These are phyloP conservation scores for Drosophila busckii DNA, from an alignment of 1,140 invertebrate species.

Conservation along the genomic window DNA sequence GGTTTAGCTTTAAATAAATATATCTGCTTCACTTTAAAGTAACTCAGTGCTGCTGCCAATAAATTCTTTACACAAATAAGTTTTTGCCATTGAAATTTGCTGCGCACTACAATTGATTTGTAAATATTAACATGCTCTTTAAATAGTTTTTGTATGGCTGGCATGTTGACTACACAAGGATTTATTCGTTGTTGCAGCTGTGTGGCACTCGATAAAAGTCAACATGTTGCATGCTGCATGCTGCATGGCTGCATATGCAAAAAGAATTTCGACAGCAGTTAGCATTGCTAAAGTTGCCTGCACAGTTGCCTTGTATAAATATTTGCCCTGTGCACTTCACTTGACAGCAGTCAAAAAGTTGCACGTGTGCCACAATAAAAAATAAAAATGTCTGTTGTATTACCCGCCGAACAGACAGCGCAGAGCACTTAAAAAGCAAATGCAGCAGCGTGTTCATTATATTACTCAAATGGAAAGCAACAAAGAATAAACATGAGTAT, in stretches of 20 bases:
- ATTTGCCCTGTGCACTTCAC: too few relatives aligned
- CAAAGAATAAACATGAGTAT: constrained; percentile 31
- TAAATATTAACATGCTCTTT: too few relatives aligned
- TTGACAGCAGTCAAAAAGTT: too few relatives aligned
- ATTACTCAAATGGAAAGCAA: constrained; percentile 39
- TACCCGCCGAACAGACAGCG: constrained; percentile 33
- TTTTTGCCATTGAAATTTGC: too few relatives aligned
- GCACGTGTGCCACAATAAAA: too few relatives aligned
- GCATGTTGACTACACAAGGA: constrained; percentile 6
- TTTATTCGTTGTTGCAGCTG: constrained; percentile 16
- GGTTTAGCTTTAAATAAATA: too few relatives aligned
- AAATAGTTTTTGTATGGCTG: background rate
- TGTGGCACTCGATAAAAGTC: constrained; percentile 45
- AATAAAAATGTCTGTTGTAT: too few relatives aligned
- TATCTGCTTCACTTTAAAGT: too few relatives aligned
- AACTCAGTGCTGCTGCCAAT: too few relatives aligned
- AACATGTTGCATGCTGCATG: constrained; percentile 22
- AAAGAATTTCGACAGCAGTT: constrained; percentile 17
- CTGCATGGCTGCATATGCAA: constrained; percentile 22
- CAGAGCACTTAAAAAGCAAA: constrained; percentile 12
- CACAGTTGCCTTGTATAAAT: too few relatives aligned
- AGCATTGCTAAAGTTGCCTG: constrained; percentile 29
- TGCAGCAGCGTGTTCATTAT: constrained; percentile 46
- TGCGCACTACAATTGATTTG: too few relatives aligned
- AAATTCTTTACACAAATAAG: too few relatives aligned